These are phyloP conservation scores for Germaria angustata DNA, from an alignment of 2,888 invertebrate species.

Conservation along the genomic window DNA sequence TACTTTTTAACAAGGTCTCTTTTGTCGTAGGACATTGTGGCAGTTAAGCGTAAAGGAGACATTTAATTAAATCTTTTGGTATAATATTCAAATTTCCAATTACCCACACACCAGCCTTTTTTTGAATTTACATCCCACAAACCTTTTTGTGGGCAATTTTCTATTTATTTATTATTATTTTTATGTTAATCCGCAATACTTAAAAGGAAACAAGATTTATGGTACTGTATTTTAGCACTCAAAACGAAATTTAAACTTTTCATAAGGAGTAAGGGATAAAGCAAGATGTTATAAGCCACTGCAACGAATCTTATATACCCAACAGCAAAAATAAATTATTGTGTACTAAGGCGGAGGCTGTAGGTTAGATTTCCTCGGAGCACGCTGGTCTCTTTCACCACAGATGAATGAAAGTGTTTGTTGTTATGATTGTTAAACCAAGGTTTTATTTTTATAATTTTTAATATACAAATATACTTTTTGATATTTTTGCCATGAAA, in stretches of 20 bases:
- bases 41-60: no score
- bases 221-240: neutral
- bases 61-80: no score
- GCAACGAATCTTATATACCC: neutral
- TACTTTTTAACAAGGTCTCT: no score
- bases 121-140: neutral
- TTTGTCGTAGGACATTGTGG: no score
- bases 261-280: neutral
- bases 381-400: no score
- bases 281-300: neutral
- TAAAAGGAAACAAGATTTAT: conserved; percentile 21
- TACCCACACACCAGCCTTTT: neutral
- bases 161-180: conserved; percentile 7
- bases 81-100: neutral
- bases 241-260: neutral
- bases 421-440: no score
- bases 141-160: neutral
- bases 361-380: no score
- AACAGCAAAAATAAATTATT: neutral
- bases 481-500: no score
- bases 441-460: no score
- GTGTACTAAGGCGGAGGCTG: no score
- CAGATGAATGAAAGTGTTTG: no score
- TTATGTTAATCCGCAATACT: conserved; percentile 10
- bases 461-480: no score